A percentile compares a stretch with the other conserved stretches of the same genome.
These are phyloP conservation scores for Hecatera dysodea DNA, from an alignment of 2,888 invertebrate species.

Conservation along the genomic window DNA sequence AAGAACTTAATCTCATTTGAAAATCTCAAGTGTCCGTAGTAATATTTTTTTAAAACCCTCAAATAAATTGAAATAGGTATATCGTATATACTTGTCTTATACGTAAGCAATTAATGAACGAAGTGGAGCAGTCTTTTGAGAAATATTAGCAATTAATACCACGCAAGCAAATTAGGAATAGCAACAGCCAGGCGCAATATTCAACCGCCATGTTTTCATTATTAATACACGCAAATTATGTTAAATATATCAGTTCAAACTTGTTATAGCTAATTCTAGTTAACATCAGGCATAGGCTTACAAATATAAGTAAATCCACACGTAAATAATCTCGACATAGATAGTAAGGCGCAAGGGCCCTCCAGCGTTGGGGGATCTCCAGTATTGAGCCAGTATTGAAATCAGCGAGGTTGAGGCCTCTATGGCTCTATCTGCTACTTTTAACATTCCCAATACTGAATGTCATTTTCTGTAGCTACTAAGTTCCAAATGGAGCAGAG, in stretches of 20 bases:
- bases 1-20: background rate
- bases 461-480: too few relatives aligned
- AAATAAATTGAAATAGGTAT: background rate
- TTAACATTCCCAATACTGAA: too few relatives aligned
- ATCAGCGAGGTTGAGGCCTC: background rate
- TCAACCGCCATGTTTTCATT: background rate
- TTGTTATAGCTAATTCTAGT: background rate
- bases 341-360: background rate
- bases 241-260: background rate
- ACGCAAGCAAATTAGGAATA: background rate
- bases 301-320: background rate
- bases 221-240: background rate
- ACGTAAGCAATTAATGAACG: too few relatives aligned
- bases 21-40: background rate
- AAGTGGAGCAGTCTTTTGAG: background rate
- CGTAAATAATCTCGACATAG: background rate
- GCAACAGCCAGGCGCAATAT: constrained; percentile 6
- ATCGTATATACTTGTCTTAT: background rate
- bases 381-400: background rate
- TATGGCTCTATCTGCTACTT: too few relatives aligned
- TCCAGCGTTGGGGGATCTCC: background rate
- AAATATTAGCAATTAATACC: background rate
- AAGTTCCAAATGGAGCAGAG: too few relatives aligned
- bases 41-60: background rate
- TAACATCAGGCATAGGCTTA: background rate